Conservation (phyloP, 2,888 invertebrate genomes). For the Cacoxenus indagator region DNA sequence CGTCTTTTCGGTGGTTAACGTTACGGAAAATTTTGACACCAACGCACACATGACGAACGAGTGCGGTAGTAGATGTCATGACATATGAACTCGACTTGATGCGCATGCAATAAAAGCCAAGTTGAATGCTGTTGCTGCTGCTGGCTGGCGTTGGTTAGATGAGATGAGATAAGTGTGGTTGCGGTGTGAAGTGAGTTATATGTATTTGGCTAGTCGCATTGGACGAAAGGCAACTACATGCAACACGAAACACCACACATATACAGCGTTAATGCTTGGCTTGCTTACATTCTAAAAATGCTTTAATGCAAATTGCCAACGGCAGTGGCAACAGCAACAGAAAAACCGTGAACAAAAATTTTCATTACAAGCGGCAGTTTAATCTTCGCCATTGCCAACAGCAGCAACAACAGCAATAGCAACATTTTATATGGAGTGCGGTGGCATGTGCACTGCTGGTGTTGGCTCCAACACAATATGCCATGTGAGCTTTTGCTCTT, state of each 20-base stretch:
- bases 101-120: conserved; percentile 17
- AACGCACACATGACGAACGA: conserved; percentile 32
- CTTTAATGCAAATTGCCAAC: conserved; percentile 53
- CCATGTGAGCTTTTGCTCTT: not conserved
- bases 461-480: no score
- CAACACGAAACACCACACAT: conserved; percentile 15
- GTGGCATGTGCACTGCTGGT: no score
- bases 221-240: no score
- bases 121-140: no score
- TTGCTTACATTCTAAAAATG: conserved; percentile 33
- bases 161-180: no score
- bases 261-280: conserved; percentile 5
- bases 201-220: not conserved
- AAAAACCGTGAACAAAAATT: conserved; percentile 39
- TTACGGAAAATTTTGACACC: not conserved
- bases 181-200: no score
- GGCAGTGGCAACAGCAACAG: conserved; percentile 19
- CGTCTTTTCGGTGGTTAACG: no score
- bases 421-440: not conserved
- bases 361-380: conserved; percentile 59
- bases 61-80: conserved; percentile 21
- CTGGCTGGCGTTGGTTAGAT: no score
- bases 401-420: not conserved
- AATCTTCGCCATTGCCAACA: conserved; percentile 47
- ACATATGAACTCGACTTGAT: conserved; percentile 15